Percentiles rank a stretch among this genome's conserved stretches.
Conservation (phyloP, 1,140 invertebrate genomes). For the Melanaphis sacchari region DNA sequence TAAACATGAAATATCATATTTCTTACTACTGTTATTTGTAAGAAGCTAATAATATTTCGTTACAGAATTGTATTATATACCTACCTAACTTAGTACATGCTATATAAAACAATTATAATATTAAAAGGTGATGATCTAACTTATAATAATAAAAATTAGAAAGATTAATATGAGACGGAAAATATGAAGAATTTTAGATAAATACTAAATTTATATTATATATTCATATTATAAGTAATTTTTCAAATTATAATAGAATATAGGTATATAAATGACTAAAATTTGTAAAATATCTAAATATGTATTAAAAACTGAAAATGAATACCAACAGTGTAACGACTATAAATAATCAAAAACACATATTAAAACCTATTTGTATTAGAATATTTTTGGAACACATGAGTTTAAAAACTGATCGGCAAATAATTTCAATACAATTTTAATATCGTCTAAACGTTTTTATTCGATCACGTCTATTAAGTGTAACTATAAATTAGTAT, state of each 20-base stretch:
- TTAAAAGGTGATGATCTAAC: neutral
- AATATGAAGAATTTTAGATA: neutral
- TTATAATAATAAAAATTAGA: neutral
- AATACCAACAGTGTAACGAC: neutral
- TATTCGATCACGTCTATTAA: neutral
- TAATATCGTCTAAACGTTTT: neutral
- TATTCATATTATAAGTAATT: neutral
- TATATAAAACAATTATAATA: neutral
- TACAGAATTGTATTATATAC: neutral
- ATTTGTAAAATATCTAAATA: neutral
- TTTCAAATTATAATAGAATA: neutral
- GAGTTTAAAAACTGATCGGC: too few relatives aligned
- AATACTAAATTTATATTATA: neutral
- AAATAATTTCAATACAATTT: neutral
- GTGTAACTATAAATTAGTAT: neutral
- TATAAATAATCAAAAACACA: neutral
- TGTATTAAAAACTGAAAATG: neutral
- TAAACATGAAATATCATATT: constrained; percentile 23
- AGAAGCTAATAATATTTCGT: neutral
- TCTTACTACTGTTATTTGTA: neutral
- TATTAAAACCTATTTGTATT: neutral
- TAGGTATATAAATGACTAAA: neutral
- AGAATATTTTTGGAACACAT: neutral
- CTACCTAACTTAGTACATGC: too few relatives aligned
- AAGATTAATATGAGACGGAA: neutral